Evolutionary conservation across 1,140 invertebrate species (phyloP).

Genomic region (Drosophila guanche): DNA sequence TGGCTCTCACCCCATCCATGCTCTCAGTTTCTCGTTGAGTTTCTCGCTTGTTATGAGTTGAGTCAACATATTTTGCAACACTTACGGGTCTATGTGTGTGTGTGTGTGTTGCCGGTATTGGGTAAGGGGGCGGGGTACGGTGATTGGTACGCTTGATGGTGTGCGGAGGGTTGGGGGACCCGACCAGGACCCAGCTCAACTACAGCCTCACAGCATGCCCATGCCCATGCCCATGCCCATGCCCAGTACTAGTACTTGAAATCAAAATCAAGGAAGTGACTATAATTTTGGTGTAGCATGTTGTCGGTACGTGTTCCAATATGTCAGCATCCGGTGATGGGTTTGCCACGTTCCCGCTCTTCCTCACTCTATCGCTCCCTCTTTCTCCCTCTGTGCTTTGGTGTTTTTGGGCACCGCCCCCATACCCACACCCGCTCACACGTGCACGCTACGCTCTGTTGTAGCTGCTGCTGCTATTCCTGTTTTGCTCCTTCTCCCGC

Average conservation of each 20-base stretch:
- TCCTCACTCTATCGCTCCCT: slow-evolving; percentile 4
- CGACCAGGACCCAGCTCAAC: slow-evolving; percentile 37
- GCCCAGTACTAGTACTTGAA: slow-evolving; percentile 63
- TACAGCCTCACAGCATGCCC: slow-evolving; percentile 11
- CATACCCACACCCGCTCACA: slow-evolving; percentile 12
- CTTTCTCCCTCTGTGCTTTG: slow-evolving; percentile 24
- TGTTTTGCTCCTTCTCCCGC: too few relatives aligned
- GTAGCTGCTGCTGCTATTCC: not conserved
- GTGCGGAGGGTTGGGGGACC: not conserved
- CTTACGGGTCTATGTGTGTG: slow-evolving; percentile 57
- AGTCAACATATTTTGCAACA: slow-evolving; percentile 83
- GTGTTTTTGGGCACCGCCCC: slow-evolving; percentile 4
- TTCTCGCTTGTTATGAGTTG: slow-evolving; percentile 79
- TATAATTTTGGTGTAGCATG: slow-evolving; percentile 84
- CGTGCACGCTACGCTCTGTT: slow-evolving; percentile 21
- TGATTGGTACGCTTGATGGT: too few relatives aligned
- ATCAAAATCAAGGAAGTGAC: slow-evolving; percentile 83
- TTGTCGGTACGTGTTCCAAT: slow-evolving; percentile 83
- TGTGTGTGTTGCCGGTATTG: not conserved
- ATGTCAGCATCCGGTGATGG: slow-evolving; percentile 83
- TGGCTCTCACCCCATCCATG: slow-evolving; percentile 18
- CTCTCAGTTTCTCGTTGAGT: slow-evolving; percentile 47
- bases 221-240: not conserved
- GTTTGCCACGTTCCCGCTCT: slow-evolving; percentile 65
- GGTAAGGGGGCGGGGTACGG: too few relatives aligned